These are phyloP conservation scores for Carterocephalus palaemon DNA, from an alignment of 2,888 invertebrate genomes.

Conservation along the genomic window DNA sequence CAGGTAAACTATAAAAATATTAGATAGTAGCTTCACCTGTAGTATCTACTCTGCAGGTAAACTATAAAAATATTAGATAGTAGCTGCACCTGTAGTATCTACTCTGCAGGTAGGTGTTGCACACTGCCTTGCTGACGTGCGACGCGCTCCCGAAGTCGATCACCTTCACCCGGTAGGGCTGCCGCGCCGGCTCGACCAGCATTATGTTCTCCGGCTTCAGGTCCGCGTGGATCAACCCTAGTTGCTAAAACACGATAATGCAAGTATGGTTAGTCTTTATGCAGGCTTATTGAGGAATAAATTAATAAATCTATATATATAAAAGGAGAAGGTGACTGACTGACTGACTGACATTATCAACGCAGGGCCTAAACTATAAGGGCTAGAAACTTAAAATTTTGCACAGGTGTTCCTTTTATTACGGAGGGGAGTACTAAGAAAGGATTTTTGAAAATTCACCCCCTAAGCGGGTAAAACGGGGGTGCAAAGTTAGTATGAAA, in stretches of 20 bases:
- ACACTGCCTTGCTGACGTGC: slow-evolving; percentile 99
- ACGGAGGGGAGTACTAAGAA: too few species aligned
- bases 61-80: neutral
- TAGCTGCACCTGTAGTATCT: slow-evolving; percentile 88
- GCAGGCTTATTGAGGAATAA: too few species aligned
- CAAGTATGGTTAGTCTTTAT: too few species aligned
- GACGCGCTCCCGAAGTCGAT: slow-evolving; percentile 99
- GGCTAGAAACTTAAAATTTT: too few species aligned
- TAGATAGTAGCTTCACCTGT: slow-evolving; percentile 67
- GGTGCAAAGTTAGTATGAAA: too few species aligned
- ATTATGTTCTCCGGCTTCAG: slow-evolving; percentile 99
- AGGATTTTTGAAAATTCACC: too few species aligned
- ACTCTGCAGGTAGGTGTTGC: slow-evolving; percentile 99
- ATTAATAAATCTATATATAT: too few species aligned
- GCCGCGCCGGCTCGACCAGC: slow-evolving; percentile 98
- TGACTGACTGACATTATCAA: too few species aligned
- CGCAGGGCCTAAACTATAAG: too few species aligned
- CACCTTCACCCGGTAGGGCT: slow-evolving; percentile 99
- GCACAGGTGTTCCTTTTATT: too few species aligned
- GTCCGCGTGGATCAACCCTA: slow-evolving; percentile 99
- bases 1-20: neutral
- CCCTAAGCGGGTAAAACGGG: too few species aligned
- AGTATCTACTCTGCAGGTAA: slow-evolving; percentile 90
- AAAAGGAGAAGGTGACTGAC: too few species aligned
- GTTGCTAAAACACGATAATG: slow-evolving; percentile 86